These are phyloP conservation scores for Micrasema longulum DNA, from an alignment of 1,140 invertebrate species.

Conservation along the genomic window DNA sequence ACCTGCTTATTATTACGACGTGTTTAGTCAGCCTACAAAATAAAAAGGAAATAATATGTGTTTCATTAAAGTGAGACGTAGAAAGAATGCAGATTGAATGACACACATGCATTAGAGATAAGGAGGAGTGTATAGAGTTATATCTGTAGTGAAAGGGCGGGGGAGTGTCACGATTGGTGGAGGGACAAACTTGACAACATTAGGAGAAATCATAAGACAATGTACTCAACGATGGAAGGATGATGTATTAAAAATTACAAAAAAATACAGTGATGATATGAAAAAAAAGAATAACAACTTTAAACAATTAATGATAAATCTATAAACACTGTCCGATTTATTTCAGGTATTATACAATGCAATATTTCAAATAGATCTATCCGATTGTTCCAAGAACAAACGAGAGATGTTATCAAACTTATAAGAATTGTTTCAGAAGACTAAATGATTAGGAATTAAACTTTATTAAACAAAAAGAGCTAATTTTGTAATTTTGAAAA, in stretches of 20 bases:
- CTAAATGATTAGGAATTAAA: no score
- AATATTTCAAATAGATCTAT: conserved; percentile 3
- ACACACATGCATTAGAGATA: conserved; percentile 21
- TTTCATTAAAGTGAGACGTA: conserved; percentile 3
- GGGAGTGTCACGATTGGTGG: neutral
- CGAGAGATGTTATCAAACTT: no score
- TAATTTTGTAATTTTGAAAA: no score
- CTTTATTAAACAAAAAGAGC: no score
- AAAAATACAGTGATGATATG: conserved; percentile 1
- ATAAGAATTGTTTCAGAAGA: no score
- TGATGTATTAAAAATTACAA: neutral
- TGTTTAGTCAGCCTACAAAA: conserved; percentile 21
- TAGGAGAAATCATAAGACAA: neutral
- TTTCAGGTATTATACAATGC: neutral
- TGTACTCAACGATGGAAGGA: neutral
- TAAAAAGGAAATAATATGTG: conserved; percentile 12
- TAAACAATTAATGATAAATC: neutral
- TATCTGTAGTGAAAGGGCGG: no score
- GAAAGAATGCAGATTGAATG: conserved; percentile 17
- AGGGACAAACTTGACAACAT: neutral
- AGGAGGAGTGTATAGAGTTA: no score
- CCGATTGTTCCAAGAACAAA: no score
- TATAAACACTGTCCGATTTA: neutral
- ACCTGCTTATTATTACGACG: conserved; percentile 7
- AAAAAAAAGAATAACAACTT: neutral